Evolutionary conservation across 2,888 invertebrate genomes (phyloP), one percentile per base, ranked within the genome.

Genomic region (Prosapia bicincta): DNA sequence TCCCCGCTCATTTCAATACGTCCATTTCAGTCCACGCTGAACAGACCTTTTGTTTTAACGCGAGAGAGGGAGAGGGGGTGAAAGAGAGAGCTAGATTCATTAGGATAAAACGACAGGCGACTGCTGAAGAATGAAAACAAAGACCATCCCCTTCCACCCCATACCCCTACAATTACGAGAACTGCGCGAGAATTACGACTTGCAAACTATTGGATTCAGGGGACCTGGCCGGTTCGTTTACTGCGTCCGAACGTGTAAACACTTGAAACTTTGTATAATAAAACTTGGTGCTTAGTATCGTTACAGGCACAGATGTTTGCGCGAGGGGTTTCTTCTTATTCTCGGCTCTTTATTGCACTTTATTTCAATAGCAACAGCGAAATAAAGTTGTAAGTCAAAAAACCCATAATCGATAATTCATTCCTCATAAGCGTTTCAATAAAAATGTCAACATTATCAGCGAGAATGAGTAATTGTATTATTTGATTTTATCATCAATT

Each of bases 31-130:
- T 74, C 74, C 74, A 74, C 54, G 32, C 74, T 74, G 74, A 69
- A 66, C 74, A 69, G 69, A 15, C 69, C 69, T 74, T 74, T 69
- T 74, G 69, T 74, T 69, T 23, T 43, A 54, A 54, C 54, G 30
- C 38, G 32, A 71, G 43, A 32, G 71, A 38, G 43, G 9, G 43
- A 38, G 71, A 69, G 26, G 3, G n/a, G 26, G 24, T 5, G 26
- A 68, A 24, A 26, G 24, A 26, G 25, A 25, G 68, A 26, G 24
- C 26, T 5, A 69, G 74, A 74, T 74, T 74, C 74, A 74, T 74
- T 74, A 74, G 74, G 74, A 74, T 74, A 74, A 74, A 74, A 74
- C 74, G 74, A 74, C 74, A 66, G 68, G 69, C 74, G 74, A 74
- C 65, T 69, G 69, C 65, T 24, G 74, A 74, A 74, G 74, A 74